These are phyloP conservation scores for Rhinoptilus africanus DNA, from an alignment of 2,113 vertebrate genomes.

Conservation along the genomic window DNA sequence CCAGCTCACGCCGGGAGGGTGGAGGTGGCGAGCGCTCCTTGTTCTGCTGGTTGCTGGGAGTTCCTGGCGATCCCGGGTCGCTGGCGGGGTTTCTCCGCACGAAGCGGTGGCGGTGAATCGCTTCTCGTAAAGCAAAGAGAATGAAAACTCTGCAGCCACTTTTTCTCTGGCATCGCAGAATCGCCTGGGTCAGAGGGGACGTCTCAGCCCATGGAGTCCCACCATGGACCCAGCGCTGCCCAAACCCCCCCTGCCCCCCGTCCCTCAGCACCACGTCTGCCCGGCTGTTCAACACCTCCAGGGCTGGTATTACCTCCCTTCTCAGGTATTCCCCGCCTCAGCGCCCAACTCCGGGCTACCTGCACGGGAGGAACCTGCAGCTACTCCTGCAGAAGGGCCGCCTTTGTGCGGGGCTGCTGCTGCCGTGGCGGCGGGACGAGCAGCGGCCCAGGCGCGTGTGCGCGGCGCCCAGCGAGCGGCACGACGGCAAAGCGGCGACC, in stretches of 20 bases:
- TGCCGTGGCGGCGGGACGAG: neutral
- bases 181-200: too few species aligned
- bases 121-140: neutral
- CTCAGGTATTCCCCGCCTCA: neutral
- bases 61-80: neutral
- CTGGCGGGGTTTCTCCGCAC: constrained; percentile 9
- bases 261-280: too few species aligned
- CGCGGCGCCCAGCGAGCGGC: neutral
- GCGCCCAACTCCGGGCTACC: neutral
- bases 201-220: too few species aligned
- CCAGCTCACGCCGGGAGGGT: neutral
- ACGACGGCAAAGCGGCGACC: neutral
- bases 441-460: neutral
- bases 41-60: neutral
- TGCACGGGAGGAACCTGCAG: neutral
- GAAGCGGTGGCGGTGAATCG: constrained; percentile 1
- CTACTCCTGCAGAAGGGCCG: neutral
- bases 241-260: too few species aligned
- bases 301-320: neutral
- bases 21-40: neutral
- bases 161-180: neutral
- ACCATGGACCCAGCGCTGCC: too few species aligned
- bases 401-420: neutral
- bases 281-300: too few species aligned
- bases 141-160: neutral